phyloP scores from a whole-genome alignment of 2,797 vertebrate genomes.

The Enteromius treurensis region DNA sequence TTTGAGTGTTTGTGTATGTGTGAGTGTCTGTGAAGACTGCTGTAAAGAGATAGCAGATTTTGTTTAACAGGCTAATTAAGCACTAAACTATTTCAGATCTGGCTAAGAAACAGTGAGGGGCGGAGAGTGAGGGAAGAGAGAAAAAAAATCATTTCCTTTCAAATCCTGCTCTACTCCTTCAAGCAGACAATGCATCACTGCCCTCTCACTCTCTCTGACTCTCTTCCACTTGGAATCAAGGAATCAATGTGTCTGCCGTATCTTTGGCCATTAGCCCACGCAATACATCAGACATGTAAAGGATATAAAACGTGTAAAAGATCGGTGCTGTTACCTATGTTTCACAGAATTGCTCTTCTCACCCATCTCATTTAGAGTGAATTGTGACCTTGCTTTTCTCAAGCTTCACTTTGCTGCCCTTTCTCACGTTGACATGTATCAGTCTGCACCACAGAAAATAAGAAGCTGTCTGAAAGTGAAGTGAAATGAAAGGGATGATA shows the following conservation, averaged over 20 bases:
- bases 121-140: background rate
- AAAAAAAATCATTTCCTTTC: background rate
- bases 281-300: background rate
- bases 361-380: background rate
- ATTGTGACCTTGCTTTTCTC: constrained; percentile 5
- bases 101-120: constrained; percentile 21
- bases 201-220: background rate
- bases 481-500: too few species aligned
- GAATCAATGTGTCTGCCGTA: constrained; percentile 16
- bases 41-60: constrained; percentile 41
- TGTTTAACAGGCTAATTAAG: constrained; percentile 53
- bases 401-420: background rate
- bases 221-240: background rate
- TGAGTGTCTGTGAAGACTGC: constrained; percentile 18
- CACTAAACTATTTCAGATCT: constrained; percentile 45
- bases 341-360: background rate
- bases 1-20: constrained; percentile 7
- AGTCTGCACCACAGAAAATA: background rate
- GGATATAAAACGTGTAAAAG: background rate
- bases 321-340: background rate
- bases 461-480: too few species aligned
- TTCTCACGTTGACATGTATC: background rate
- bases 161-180: constrained; percentile 15
- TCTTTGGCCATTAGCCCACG: constrained; percentile 11
- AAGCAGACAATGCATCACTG: background rate